These are phyloP conservation scores for Crepidodera aurea DNA, from an alignment of 2,888 invertebrate genomes.

Conservation along the genomic window DNA sequence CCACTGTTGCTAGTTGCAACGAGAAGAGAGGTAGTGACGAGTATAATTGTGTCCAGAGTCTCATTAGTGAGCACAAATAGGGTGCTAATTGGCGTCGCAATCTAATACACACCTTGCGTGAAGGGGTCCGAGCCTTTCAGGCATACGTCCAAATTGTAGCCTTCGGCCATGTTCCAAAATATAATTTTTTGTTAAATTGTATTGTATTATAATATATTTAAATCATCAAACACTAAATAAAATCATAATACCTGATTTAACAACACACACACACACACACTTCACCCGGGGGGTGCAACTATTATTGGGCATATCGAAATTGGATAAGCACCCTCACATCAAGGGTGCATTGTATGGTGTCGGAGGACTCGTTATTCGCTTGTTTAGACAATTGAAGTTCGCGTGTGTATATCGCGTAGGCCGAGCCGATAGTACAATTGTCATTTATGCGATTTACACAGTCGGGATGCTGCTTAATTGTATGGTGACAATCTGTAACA, in stretches of 20 bases:
- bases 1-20: constrained; percentile 43
- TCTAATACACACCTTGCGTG: constrained; percentile 57
- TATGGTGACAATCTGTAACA: constrained; percentile 33
- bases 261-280: constrained; percentile 9
- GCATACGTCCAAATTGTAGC: constrained; percentile 6
- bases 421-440: constrained; percentile 43
- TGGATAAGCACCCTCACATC: constrained; percentile 45
- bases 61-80: constrained; percentile 59
- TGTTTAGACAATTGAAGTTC: constrained; percentile 50
- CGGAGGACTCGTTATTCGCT: constrained; percentile 48
- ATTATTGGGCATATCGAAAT: constrained; percentile 42
- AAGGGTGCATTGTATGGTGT: constrained; percentile 42
- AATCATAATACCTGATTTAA: constrained; percentile 16
- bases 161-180: not conserved
- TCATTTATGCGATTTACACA: constrained; percentile 47
- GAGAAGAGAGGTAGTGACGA: constrained; percentile 49
- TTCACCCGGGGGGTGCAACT: constrained; percentile 28
- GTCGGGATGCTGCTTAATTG: constrained; percentile 46
- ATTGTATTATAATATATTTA: no score
- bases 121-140: not conserved
- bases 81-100: constrained; percentile 58
- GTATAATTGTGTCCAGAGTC: constrained; percentile 59
- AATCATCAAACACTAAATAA: not conserved
- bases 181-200: no score
- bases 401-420: constrained; percentile 38